phyloP scores from a whole-genome alignment of 2,888 invertebrate genomes.

The Melanostoma mellinum region DNA sequence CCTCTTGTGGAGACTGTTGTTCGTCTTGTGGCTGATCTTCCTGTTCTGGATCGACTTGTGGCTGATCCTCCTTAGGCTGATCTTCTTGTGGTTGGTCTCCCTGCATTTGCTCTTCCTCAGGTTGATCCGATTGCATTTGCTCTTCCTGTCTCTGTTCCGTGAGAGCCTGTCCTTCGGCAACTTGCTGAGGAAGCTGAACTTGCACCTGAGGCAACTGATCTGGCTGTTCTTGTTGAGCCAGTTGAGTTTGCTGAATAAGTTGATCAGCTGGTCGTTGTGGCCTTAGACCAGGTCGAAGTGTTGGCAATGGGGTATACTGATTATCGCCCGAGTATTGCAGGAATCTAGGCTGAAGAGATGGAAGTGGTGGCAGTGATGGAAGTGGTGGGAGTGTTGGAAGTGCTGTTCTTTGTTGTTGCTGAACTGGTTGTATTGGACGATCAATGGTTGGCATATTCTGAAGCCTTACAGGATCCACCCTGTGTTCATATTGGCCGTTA shows the following conservation, averaged over 20 bases:
- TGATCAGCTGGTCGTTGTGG: slow-evolving; percentile 18
- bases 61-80: neutral
- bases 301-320: slow-evolving; percentile 43
- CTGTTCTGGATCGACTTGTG: slow-evolving; percentile 9
- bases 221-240: slow-evolving; percentile 4
- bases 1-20: neutral
- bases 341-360: slow-evolving; percentile 47
- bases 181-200: slow-evolving; percentile 1
- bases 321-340: slow-evolving; percentile 37
- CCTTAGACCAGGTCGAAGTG: slow-evolving; percentile 7
- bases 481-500: slow-evolving; percentile 52
- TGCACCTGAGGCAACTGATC: slow-evolving; percentile 23
- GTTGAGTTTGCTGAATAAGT: slow-evolving; percentile 28
- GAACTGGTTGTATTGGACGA: slow-evolving; percentile 21
- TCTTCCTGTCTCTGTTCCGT: neutral
- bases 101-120: slow-evolving; percentile 12
- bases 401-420: neutral
- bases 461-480: slow-evolving; percentile 30
- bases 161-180: no score
- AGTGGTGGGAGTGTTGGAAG: slow-evolving; percentile 1
- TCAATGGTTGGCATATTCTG: slow-evolving; percentile 61
- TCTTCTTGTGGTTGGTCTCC: slow-evolving; percentile 16
- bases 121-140: slow-evolving; percentile 19
- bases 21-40: neutral
- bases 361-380: slow-evolving; percentile 7